phyloP scores from a whole-genome alignment of 1,140 invertebrate species.

The Drosophila sp. region DNA sequence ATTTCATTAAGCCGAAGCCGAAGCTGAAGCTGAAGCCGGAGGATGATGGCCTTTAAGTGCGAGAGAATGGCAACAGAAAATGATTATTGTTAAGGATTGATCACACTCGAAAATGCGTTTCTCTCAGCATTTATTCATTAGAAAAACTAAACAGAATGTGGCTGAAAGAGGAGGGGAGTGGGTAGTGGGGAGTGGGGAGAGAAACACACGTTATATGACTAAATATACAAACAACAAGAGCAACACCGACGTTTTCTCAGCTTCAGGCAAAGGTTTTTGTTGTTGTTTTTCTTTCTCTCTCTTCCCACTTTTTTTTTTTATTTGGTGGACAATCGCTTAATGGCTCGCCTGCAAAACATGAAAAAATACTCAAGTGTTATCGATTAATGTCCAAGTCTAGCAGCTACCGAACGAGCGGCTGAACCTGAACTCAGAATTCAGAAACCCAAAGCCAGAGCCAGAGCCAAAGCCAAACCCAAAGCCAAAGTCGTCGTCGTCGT shows the following conservation, averaged over 20 bases:
- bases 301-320: background rate
- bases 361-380: constrained; percentile 83
- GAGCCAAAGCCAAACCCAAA: background rate
- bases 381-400: constrained; percentile 83
- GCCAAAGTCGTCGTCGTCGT: background rate
- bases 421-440: constrained; percentile 25
- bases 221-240: constrained; percentile 16
- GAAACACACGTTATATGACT: constrained; percentile 38
- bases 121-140: too few species aligned
- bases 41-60: background rate
- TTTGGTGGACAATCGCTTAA: constrained; percentile 82
- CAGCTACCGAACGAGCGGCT: constrained; percentile 82
- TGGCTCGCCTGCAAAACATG: constrained; percentile 83
- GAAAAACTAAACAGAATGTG: background rate
- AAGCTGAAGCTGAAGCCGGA: background rate
- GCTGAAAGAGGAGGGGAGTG: too few species aligned
- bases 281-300: background rate
- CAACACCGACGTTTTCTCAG: constrained; percentile 24
- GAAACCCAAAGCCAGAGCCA: background rate
- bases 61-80: background rate
- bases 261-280: background rate
- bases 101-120: too few species aligned
- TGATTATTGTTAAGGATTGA: too few species aligned
- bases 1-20: constrained; percentile 60
- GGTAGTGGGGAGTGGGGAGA: background rate